Base-by-base conservation (phyloP, 2,888 invertebrate species). In the Lasioglossum malachurum region DNA sequence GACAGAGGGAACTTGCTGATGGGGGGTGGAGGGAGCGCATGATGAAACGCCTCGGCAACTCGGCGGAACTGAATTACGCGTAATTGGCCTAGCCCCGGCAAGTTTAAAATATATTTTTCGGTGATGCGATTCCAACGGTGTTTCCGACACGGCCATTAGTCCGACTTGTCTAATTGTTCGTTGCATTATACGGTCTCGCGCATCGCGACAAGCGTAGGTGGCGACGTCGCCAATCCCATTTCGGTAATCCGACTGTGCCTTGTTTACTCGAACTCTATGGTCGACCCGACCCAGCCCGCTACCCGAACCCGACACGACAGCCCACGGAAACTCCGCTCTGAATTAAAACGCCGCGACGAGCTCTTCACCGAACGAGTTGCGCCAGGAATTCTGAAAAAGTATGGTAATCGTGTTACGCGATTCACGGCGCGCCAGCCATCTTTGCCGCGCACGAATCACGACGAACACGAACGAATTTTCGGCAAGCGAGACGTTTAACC, bases 91-190 rank as follows among this genome's bases (percentile, higher is more conserved):
- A 89, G 91, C 83, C 64, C 67, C 85, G 69, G 89, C 71, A 89
- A 93, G 91, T 93, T 91, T 90, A 90, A 93, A 92, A 92, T 93
- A 92, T 92, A 93, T 93, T 93, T 92, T 89, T 89, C 64, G 82
- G 75, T 87, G 90, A 92, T 89, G 90, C 89, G 91, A 93, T 93
- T 93, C 87, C 87, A 75, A 41, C 79, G 76, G 41, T 64, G 85
- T 81, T 90, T 89, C 91, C 83, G 86, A 86, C 85, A 80, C 75
- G 86, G 78, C 92, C 92, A 92, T 93, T 93, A 92, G 91, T 89
- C 89, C 88, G 89, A 90, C 88, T 91, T 88, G 85, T 87, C 88
- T 91, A 92, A 92, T 93, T 92, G 90, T 90, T 85, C 83, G 77
- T 49, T 57, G 71, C 82, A 83, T 89, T 87, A 80, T 85, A 79